phyloP scores from a whole-genome alignment of 2,797 vertebrate genomes.

The Pampus argenteus region DNA sequence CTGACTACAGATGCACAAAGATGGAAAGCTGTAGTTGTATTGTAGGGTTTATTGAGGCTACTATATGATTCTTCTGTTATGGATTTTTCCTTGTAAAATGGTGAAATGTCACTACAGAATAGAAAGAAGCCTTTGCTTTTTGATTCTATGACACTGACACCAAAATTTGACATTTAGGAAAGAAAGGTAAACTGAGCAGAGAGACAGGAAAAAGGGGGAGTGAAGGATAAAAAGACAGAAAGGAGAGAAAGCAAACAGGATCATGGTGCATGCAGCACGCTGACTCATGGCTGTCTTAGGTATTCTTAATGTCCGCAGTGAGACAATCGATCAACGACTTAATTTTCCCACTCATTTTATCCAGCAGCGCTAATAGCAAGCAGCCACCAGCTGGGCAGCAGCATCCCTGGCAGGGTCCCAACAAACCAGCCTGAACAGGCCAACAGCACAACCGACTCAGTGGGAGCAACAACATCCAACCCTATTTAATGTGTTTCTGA shows the following conservation, averaged over 20 bases:
- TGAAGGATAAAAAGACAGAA: constrained; percentile 12
- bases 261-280: constrained; percentile 55
- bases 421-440: constrained; percentile 48
- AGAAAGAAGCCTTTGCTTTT: constrained; percentile 44
- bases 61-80: constrained; percentile 43
- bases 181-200: constrained; percentile 37
- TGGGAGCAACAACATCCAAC: constrained; percentile 43
- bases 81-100: constrained; percentile 50
- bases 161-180: constrained; percentile 66
- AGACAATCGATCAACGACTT: constrained; percentile 81
- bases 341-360: constrained; percentile 77
- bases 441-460: constrained; percentile 54
- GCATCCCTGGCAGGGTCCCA: constrained; percentile 69
- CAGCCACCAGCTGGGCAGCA: constrained; percentile 74
- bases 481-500: constrained; percentile 15
- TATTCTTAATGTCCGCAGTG: constrained; percentile 77
- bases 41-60: constrained; percentile 45
- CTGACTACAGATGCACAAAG: constrained; percentile 26
- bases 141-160: constrained; percentile 51
- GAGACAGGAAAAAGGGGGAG: constrained; percentile 24
- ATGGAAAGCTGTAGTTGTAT: constrained; percentile 28
- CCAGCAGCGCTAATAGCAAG: constrained; percentile 64
- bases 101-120: no score
- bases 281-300: constrained; percentile 75
- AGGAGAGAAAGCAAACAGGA: constrained; percentile 42